Evolutionary conservation across 2,113 vertebrate species (phyloP).

Genomic region (Tringa solitaria): DNA sequence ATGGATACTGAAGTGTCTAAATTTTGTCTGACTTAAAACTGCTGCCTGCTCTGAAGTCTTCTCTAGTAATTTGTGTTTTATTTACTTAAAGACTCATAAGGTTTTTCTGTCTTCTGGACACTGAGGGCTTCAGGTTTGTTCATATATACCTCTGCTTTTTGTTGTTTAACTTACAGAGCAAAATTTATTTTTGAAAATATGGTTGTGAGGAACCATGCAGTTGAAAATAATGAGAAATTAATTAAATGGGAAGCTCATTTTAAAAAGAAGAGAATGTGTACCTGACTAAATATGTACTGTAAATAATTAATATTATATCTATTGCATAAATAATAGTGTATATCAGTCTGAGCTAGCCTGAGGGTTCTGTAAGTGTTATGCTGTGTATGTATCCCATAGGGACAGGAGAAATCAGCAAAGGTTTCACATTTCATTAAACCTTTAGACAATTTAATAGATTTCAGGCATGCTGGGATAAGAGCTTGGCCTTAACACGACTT

Average conservation of each 20-base stretch:
- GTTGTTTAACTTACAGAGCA: not conserved
- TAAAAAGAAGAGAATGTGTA: not conserved
- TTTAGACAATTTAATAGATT: not conserved
- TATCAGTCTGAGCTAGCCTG: not conserved
- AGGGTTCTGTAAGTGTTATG: not conserved
- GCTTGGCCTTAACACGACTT: not conserved
- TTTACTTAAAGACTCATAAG: not conserved
- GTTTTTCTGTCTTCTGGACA: not conserved
- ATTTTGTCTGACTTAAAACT: not conserved
- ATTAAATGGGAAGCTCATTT: not conserved
- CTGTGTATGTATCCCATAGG: not conserved
- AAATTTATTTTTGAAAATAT: not conserved
- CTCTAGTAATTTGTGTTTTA: not conserved
- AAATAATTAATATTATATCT: not conserved
- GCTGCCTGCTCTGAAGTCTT: not conserved
- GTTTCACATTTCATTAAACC: not conserved
- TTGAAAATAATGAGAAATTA: not conserved
- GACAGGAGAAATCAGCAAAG: not conserved
- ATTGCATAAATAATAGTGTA: not conserved
- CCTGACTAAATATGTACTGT: not conserved
- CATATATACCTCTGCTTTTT: not conserved
- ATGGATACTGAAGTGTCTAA: not conserved
- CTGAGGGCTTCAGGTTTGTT: not conserved
- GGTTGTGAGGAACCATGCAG: rapidly evolving
- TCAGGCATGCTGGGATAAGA: not conserved